Evolutionary conservation across 2,113 vertebrate genomes (phyloP), one percentile per base, ranked within the genome.

Genomic region (Rhagologus leucostigma): DNA sequence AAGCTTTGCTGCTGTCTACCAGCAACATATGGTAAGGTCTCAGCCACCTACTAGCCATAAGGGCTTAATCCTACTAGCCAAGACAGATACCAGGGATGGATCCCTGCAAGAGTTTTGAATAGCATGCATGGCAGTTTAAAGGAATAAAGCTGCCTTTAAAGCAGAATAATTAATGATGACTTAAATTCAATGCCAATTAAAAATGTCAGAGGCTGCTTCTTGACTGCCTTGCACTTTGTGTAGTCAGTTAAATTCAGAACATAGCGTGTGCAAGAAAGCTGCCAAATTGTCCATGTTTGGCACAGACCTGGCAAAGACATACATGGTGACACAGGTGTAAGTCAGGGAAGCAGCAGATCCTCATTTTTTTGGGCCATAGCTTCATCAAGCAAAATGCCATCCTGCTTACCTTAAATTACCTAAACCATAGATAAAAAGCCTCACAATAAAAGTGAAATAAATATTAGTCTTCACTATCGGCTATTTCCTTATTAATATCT

Each of bases 11-110:
- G 84, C 95, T 96, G 95, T 97, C 95, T 97, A 97, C 94, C 95
- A 97, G 95, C 88, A 97, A 86, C 93, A 96, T 97, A 96, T 96
- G 94, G 97, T 94, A 94, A 96, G 94, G 93, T 96, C 95, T 95
- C 94, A 94, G 83, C 91, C 90, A 94, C 92, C 93, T 96, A 96
- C 95, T 94, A 97, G 79, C 96, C 93, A 94, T 94, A 94, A 95
- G 88, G 84, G 79, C 78, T 94, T 97, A 95, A 94, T 92, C 92
- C 89, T 86, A 71, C 94, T 75, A 92, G 65, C 92, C 96, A 96
- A 97, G 96, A 94, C 42, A 93, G 94, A 94, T 96, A 95, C 9
- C 53, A 91, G 65, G 56, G 68, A 91, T 84, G 83, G 89, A 81
- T 90, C 86, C 76, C 69, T 90, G 86, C 88, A 95, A 94, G 91